These are phyloP conservation scores for Apamea epomidion DNA, from an alignment of 2,888 invertebrate genomes.

Conservation along the genomic window DNA sequence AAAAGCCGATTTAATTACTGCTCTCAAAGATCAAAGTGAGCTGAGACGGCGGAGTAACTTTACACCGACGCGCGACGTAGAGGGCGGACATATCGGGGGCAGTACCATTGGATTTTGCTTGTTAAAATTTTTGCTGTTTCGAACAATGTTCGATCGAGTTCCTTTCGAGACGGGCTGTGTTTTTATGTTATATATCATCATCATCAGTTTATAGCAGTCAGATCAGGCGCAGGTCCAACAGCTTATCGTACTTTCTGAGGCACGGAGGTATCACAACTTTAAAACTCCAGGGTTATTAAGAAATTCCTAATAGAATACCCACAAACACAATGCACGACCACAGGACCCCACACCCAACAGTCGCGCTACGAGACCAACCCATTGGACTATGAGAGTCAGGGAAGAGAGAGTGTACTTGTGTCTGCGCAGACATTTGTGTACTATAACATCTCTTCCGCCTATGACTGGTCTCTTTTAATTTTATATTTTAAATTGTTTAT, in stretches of 20 bases:
- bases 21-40: conserved; percentile 76
- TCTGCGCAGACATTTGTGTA: too few species aligned
- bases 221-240: not conserved
- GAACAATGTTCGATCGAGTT: conserved; percentile 42
- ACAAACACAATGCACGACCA: too few species aligned
- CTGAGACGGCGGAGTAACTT: conserved; percentile 69
- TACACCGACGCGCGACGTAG: conserved; percentile 69
- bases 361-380: too few species aligned
- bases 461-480: too few species aligned
- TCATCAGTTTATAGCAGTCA: not conserved
- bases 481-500: too few species aligned
- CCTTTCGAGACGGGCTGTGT: not conserved
- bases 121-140: conserved; percentile 33
- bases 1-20: conserved; percentile 78
- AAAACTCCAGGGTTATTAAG: too few species aligned
- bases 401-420: too few species aligned
- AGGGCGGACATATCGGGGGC: conserved; percentile 64
- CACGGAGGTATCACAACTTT: too few species aligned
- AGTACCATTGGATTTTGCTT: conserved; percentile 60
- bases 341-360: too few species aligned
- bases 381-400: too few species aligned
- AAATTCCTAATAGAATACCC: too few species aligned
- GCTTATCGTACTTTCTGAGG: not conserved
- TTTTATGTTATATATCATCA: not conserved
- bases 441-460: too few species aligned